Base-by-base conservation (phyloP, 2,797 vertebrate species). In the Phataginus tetradactyla region DNA sequence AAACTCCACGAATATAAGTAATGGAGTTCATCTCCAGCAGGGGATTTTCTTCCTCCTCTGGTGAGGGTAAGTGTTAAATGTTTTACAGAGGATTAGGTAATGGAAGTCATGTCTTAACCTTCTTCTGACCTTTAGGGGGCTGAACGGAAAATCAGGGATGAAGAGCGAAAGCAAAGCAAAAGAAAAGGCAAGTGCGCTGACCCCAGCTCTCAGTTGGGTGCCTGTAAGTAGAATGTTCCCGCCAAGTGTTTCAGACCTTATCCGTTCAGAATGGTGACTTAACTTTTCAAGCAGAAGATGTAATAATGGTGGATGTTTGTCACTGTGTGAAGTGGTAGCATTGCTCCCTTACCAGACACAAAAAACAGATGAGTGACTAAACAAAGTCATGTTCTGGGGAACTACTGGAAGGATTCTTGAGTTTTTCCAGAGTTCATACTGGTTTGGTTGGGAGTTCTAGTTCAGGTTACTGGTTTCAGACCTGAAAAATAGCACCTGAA, bases 131-230 rank as follows among this genome's bases (percentile, higher is more conserved):
- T 75, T 5, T 74, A 99, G 98, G 99, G 99, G 34, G 99, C 99
- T 0, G 99, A 99, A 95, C 99, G 99, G 97, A 99, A 99, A 98
- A 99, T 99, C 98, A 98, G 99, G 18, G 99, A 99, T 39, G 99
- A 99, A 98, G 99, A 99, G 97, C 99, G 99, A 97, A 99, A 99
- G 91, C 99, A 99, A 98, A 99, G 99, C 95, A 99, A 99, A 95
- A 98, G 99, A 99, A 99, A 99, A 99, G 99, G 99, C 97, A 99
- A 99, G 98, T 99, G 99, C 89, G n/a, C 98, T 11, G 99, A 99
- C 6, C 98, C 98, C 98, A 98, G 98, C 98, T 94, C 99, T 53
- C 98, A 98, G 95, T 29, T 99, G 95, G 94, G 97, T 86, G 98
- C 98, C 97, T 98, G 98, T 98, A 97, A 98, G 98, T 98, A 98